Base-by-base conservation (phyloP, 2,888 invertebrate species). In the Tridacna gigas region DNA sequence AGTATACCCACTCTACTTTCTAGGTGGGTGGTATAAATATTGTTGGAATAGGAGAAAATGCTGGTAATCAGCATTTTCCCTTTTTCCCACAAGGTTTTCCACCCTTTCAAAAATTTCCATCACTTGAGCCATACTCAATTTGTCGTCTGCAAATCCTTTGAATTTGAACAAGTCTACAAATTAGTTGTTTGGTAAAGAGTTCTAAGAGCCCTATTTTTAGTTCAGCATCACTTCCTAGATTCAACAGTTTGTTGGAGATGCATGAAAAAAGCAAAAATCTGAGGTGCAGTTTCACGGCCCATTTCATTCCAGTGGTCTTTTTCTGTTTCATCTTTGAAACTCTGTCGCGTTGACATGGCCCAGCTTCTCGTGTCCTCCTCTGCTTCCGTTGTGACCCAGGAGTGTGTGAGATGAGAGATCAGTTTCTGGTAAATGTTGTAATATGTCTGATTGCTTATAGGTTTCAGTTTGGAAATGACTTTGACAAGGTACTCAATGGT, bases 401-500 rank as follows among this genome's bases (percentile, higher is more conserved):
- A 97, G 84, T 97, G 97, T 0, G 97, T 96, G 12, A 97, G 93
- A 2, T 97, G 96, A 3, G 96, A 97, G 48, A 97, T 95, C 25
- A 97, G 94, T 45, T 97, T 96, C 91, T 96, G 96, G 75, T 97
- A 94, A 9, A 97, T 95, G 82, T 96, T 95, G 51, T 96, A 95
- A 90, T 96, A 96, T 84, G 96, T 96, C 82, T 96, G 96, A 48
- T 96, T 95, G 4, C 96, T 95, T 80, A 96, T 95, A 0, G 97
- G 96, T 61, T 96, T 96, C 3, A 97, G 95, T 79, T 97, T 96
- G 12, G 96, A 96, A 48, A 97, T 94, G 92, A 97, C 97, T 85
- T 97, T 96, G 15, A 97, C 94, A 12, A 97, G 92, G 93, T 97
- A 97, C 93, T 97, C 97, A n/a, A 97, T 92, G 0, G 97, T 95